Base-by-base conservation (phyloP, 2,113 vertebrate species). In the Tretioscincus oriximinensis region DNA sequence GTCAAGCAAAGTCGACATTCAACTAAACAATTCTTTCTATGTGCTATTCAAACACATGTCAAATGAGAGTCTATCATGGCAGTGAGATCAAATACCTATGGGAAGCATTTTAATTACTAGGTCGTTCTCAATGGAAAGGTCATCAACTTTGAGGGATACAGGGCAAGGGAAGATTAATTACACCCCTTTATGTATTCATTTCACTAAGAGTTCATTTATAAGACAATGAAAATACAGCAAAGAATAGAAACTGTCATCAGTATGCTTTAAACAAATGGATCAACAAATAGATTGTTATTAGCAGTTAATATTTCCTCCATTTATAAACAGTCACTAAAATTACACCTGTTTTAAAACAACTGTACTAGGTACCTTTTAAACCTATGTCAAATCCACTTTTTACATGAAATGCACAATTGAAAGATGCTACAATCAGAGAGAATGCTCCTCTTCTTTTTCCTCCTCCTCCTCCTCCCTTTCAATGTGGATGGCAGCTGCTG, bases 191-290 rank as follows among this genome's bases (percentile, higher is more conserved):
- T 77, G 49, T 84, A 82, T 60, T 85, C 61, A 16, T 81, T 86
- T 91, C 80, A 21, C 64, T 51, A 74, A 49, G 31, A 45, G 28
- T 81, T 89, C n/a, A 28, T 82, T 88, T 79, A 71, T 63, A 58
- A 16, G 83, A 81, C 0, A 1, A 72, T 45, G 64, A 79, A 86
- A 61, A 66, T 85, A 86, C 88, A 89, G 88, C 14, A 67, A 82
- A 85, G 47, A 4, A 51, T 45, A 7, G 31, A 60, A 79, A 79
- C 45, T 86, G 70, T 76, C 64, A 9, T 29, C 29, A 84, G 80
- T 81, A 77, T 45, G 80, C 54, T 81, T 84, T 82, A 83, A 85
- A 84, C 82, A 77, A 80, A 85, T 85, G 88, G 87, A 90, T 73
- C 89, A 90, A 86, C 86, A 18, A 86, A 86, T 49, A 2, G 54